phyloP scores from a whole-genome alignment of 2,797 vertebrate species.

The Melanotaenia parkinsoni region DNA sequence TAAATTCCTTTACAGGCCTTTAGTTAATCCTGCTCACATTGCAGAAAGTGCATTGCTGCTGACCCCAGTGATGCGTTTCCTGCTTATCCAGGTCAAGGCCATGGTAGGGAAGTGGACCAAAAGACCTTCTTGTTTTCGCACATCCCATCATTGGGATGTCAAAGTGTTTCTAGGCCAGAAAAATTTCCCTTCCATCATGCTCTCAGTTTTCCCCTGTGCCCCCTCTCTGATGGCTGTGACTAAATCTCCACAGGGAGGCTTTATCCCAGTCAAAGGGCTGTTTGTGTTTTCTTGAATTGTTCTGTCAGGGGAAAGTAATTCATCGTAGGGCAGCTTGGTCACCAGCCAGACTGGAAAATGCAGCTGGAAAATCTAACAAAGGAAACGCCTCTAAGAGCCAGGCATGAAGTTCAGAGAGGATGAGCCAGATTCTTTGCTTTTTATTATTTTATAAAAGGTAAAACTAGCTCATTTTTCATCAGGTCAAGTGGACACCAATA shows the following conservation, averaged over 20 bases:
- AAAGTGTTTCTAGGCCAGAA: no score
- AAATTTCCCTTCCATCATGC: neutral
- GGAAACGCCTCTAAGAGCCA: slow-evolving; percentile 1
- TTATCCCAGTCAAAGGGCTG: neutral
- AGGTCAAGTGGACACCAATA: no score
- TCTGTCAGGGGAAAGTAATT: neutral
- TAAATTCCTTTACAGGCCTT: no score
- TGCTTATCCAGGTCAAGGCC: neutral
- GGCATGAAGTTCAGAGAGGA: slow-evolving; percentile 1
- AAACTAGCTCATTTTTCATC: no score
- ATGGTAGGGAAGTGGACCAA: no score
- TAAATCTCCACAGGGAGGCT: neutral
- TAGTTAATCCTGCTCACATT: neutral
- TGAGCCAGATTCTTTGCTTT: neutral
- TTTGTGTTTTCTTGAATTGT: slow-evolving; percentile 3
- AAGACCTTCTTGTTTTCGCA: no score
- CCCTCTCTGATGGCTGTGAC: neutral
- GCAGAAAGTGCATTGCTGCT: neutral
- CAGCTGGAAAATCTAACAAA: neutral
- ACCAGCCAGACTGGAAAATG: neutral
- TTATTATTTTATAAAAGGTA: neutral
- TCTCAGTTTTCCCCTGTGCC: neutral
- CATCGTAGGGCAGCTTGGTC: neutral
- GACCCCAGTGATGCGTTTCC: neutral
- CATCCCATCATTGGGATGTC: neutral